Evolutionary conservation across 2,797 vertebrate species (phyloP).

Genomic region (Pantherophis alleghaniensis): DNA sequence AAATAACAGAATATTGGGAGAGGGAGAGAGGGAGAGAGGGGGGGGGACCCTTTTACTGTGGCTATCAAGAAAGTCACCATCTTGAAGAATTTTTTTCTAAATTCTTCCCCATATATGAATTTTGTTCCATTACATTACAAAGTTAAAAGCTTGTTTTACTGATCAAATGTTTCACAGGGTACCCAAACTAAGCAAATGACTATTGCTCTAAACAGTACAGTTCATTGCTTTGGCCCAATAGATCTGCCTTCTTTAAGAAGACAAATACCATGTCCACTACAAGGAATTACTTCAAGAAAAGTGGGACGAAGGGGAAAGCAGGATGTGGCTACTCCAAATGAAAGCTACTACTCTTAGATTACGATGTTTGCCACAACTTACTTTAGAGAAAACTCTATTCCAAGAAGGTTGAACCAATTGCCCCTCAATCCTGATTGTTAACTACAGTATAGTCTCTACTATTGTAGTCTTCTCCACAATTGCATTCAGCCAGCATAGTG

Average conservation of each 20-base stretch:
- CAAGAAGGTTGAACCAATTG: neutral
- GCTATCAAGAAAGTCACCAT: neutral
- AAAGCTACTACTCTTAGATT: neutral
- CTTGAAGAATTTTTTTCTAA: neutral
- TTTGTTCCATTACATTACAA: neutral
- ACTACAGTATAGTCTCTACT: neutral
- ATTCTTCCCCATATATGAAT: neutral
- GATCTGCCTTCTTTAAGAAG: neutral
- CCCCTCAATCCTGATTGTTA: neutral
- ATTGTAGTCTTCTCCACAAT: neutral
- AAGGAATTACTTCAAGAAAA: neutral
- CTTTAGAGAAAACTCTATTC: neutral
- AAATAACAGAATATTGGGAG: neutral
- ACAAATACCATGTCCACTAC: neutral
- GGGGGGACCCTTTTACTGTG: neutral
- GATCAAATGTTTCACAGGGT: neutral
- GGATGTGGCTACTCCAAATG: neutral
- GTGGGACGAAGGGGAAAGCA: neutral
- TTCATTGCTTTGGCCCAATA: neutral
- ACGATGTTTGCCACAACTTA: too few species aligned
- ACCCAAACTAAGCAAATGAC: constrained; percentile 1
- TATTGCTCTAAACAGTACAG: neutral
- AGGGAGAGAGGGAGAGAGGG: neutral
- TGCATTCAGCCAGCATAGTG: neutral
- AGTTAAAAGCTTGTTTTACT: constrained; percentile 3